These are phyloP conservation scores for Phyllostomus discolor DNA, from an alignment of 2,113 vertebrate species.

Conservation along the genomic window DNA sequence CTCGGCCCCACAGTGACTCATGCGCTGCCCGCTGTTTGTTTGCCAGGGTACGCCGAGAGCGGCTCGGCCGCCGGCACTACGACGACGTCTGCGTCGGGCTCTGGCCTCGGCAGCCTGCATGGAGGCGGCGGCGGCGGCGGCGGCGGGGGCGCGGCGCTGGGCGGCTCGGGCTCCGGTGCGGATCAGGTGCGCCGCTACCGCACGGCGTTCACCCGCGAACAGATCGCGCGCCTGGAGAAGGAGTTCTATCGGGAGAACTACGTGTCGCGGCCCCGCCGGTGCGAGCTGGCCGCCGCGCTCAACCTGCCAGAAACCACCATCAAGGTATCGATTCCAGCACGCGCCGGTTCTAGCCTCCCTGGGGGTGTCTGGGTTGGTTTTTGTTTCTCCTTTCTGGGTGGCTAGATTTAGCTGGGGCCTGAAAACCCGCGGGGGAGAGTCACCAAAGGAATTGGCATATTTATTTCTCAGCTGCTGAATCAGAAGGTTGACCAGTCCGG, in stretches of 20 bases:
- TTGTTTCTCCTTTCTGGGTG: neutral
- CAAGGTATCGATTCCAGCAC: constrained; percentile 85
- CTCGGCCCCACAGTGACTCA: constrained; percentile 27
- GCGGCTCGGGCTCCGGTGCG: constrained; percentile 87
- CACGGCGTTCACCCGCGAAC: constrained; percentile 92
- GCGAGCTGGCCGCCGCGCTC: constrained; percentile 95
- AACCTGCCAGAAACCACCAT: constrained; percentile 98
- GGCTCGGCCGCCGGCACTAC: constrained; percentile 85
- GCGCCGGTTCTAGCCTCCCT: neutral
- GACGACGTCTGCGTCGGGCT: constrained; percentile 85
- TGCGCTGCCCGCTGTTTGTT: constrained; percentile 41
- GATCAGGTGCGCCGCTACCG: constrained; percentile 92
- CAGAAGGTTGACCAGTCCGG: neutral
- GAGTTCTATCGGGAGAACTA: constrained; percentile 96
- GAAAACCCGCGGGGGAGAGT: neutral
- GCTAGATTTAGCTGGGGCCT: neutral
- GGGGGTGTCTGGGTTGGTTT: neutral
- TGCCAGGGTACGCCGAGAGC: constrained; percentile 89
- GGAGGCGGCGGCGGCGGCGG: constrained; percentile 74
- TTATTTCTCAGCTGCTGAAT: neutral
- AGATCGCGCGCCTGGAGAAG: constrained; percentile 91
- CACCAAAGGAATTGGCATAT: neutral
- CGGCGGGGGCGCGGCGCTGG: constrained; percentile 84
- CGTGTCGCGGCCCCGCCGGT: constrained; percentile 94
- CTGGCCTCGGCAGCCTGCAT: constrained; percentile 85